Conservation (phyloP, 2,888 invertebrate species). For the Drosophila incognita region DNA sequence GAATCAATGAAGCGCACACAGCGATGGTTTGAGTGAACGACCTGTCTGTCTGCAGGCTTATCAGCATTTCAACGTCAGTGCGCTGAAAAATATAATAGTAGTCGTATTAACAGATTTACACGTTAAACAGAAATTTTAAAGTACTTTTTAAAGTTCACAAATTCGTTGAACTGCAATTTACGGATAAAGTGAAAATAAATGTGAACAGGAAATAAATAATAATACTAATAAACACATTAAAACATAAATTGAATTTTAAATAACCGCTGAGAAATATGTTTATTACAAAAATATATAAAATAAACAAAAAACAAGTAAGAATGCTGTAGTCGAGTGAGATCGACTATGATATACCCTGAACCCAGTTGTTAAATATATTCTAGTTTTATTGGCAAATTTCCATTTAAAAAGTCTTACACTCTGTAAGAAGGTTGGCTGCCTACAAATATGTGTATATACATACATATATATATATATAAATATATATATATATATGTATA, state of each 20-base stretch:
- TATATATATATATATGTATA: no score
- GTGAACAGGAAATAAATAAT: background rate
- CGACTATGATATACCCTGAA: no score
- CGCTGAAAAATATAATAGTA: slow-evolving; percentile 4
- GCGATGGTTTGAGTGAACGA: background rate
- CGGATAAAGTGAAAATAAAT: background rate
- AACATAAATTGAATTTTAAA: slow-evolving; percentile 38
- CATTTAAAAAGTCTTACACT: no score
- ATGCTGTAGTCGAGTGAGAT: no score
- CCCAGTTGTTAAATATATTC: no score
- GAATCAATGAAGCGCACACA: slow-evolving; percentile 19
- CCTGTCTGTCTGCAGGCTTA: slow-evolving; percentile 42
- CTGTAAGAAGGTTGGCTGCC: no score
- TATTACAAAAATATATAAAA: no score
- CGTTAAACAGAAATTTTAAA: background rate
- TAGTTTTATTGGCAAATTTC: no score
- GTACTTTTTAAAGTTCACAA: background rate
- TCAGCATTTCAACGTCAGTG: slow-evolving; percentile 51
- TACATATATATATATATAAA: no score
- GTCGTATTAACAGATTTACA: no score
- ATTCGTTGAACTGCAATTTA: background rate
- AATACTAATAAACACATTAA: background rate
- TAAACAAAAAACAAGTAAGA: no score
- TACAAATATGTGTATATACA: no score
- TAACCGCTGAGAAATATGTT: slow-evolving; percentile 18